Evolutionary conservation across 2,797 vertebrate species (phyloP).

Genomic region (Mastacembelus armatus): DNA sequence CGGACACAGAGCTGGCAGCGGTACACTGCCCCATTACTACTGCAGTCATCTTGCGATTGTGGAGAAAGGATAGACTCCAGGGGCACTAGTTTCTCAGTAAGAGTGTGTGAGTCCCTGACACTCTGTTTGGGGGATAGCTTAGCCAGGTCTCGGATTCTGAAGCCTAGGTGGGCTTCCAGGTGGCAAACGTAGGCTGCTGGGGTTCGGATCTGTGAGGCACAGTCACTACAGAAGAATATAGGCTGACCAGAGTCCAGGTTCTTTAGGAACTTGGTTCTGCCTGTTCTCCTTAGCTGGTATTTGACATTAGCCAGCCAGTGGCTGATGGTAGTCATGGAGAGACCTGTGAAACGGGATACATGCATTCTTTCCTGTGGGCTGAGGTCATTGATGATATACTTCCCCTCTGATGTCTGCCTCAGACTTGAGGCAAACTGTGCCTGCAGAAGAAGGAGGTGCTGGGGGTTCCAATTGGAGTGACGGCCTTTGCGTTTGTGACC

Average conservation of each 20-base stretch:
- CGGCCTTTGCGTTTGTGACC: conserved; percentile 97
- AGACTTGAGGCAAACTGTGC: conserved; percentile 97
- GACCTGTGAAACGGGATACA: conserved; percentile 96
- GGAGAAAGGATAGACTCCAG: conserved; percentile 80
- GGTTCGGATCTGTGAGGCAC: conserved; percentile 97
- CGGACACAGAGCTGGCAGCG: conserved; percentile 92
- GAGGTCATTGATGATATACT: conserved; percentile 97
- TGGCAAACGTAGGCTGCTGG: conserved; percentile 96
- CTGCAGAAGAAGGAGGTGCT: conserved; percentile 97
- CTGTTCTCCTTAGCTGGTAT: conserved; percentile 98
- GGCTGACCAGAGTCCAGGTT: conserved; percentile 97
- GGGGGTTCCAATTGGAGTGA: conserved; percentile 99
- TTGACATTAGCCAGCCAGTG: conserved; percentile 99
- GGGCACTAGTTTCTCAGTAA: conserved; percentile 86
- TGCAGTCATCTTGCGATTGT: conserved; percentile 89
- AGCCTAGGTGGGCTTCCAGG: conserved; percentile 97
- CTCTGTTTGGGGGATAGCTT: conserved; percentile 94
- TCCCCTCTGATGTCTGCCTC: conserved; percentile 93
- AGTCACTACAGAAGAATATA: conserved; percentile 98
- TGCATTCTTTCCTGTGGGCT: conserved; percentile 98
- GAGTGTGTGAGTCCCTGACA: conserved; percentile 90
- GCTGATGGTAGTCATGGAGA: conserved; percentile 99
- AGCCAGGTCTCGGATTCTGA: conserved; percentile 95
- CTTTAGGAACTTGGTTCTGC: conserved; percentile 99
- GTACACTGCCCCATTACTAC: conserved; percentile 86